phyloP scores from a whole-genome alignment of 2,113 vertebrate genomes.

The Melanostigma gelatinosum region DNA sequence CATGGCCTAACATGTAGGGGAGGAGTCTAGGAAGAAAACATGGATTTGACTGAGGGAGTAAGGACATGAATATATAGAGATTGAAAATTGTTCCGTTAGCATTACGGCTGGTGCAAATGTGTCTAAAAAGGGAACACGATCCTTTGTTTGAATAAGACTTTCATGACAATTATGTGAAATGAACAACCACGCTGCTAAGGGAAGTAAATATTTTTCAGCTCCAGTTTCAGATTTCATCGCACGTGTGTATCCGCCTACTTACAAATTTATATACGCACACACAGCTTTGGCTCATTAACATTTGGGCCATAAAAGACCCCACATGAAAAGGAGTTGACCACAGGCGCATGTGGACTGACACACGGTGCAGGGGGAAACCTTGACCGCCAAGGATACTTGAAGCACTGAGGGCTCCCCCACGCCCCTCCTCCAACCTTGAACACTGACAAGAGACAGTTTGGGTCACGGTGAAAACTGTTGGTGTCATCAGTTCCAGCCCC shows the following conservation, averaged over 20 bases:
- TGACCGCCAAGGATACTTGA: slow-evolving; percentile 47
- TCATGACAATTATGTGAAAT: slow-evolving; percentile 19
- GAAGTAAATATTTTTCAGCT: slow-evolving; percentile 6
- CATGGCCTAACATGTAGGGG: neutral
- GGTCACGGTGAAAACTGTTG: slow-evolving; percentile 60
- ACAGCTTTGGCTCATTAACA: slow-evolving; percentile 56
- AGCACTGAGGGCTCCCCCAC: slow-evolving; percentile 11
- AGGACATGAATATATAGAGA: slow-evolving; percentile 2
- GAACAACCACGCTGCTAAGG: neutral
- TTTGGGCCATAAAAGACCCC: slow-evolving; percentile 61
- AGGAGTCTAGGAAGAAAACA: slow-evolving; percentile 18
- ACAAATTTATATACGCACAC: slow-evolving; percentile 21
- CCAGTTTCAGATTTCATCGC: slow-evolving; percentile 13
- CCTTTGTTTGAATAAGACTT: neutral
- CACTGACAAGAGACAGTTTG: slow-evolving; percentile 40
- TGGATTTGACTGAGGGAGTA: neutral
- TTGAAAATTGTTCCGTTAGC: neutral
- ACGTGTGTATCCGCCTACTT: neutral
- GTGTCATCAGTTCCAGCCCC: slow-evolving; percentile 64
- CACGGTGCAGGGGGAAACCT: slow-evolving; percentile 56
- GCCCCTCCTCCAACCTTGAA: slow-evolving; percentile 48
- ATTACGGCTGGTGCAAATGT: neutral
- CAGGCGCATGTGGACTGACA: slow-evolving; percentile 62
- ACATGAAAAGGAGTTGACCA: slow-evolving; percentile 65
- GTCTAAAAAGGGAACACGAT: neutral